Conservation (phyloP, 2,888 invertebrate species). For the Pilophorus perplexus region DNA sequence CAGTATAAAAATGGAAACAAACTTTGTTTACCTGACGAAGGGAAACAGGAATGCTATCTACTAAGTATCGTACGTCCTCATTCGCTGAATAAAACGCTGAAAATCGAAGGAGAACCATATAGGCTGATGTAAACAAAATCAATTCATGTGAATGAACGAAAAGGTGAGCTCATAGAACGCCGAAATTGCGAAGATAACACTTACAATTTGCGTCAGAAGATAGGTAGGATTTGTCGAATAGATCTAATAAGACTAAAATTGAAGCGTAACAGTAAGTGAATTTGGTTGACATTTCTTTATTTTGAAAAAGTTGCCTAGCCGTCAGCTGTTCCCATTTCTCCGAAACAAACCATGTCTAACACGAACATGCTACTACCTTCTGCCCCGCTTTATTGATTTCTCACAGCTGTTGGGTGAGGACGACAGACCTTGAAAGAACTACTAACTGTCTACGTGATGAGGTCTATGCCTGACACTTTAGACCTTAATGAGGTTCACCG, state of each 20-base stretch:
- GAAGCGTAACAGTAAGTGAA: slow-evolving; percentile 40
- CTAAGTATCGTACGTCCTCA: slow-evolving; percentile 66
- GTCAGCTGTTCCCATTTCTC: slow-evolving; percentile 35
- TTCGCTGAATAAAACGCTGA: slow-evolving; percentile 70
- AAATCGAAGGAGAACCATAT: slow-evolving; percentile 50
- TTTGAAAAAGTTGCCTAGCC: slow-evolving; percentile 31
- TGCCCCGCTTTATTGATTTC: slow-evolving; percentile 33
- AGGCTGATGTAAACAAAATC: slow-evolving; percentile 27
- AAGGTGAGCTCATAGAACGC: not conserved
- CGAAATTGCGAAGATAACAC: not conserved
- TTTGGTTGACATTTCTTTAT: slow-evolving; percentile 41
- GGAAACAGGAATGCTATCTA: slow-evolving; percentile 60
- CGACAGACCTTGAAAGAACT: too few relatives aligned
- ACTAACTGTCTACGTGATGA: too few relatives aligned
- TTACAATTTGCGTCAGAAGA: slow-evolving; percentile 39
- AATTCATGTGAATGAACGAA: not conserved
- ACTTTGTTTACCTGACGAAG: slow-evolving; percentile 57
- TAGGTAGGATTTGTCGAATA: slow-evolving; percentile 32
- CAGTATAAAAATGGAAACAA: too few relatives aligned
- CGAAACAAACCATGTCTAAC: slow-evolving; percentile 30
- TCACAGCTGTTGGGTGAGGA: slow-evolving; percentile 6
- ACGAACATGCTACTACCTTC: slow-evolving; percentile 35
- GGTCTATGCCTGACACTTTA: too few relatives aligned
- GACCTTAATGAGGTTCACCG: too few relatives aligned
- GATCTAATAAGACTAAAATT: slow-evolving; percentile 40